Evolutionary conservation across 2,113 vertebrate genomes (phyloP), one percentile per base, ranked within the genome.

Genomic region (Zeus faber): DNA sequence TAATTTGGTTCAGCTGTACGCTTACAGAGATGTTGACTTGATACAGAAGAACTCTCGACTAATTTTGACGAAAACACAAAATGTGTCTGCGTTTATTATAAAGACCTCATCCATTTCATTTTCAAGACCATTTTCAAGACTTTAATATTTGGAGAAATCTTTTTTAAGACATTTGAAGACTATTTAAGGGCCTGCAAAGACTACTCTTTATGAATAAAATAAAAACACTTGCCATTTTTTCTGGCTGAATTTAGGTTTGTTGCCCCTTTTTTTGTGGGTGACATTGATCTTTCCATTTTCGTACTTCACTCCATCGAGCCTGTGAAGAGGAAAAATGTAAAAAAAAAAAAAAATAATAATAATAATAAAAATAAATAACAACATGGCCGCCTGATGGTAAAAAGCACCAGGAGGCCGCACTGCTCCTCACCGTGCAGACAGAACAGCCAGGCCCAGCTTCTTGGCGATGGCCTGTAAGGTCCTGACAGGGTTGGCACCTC

Each of bases 241-340:
- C 72, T 84, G 91, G 81, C 79, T 90, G 63, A 97, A 88, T 63
- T 92, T 93, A 40, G 66, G 87, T 83, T 91, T 95, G 80, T 83
- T 92, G 61, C 89, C 87, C 61, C 81, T 89, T 85, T 93, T 95
- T 82, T 90, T 95, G 56, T 88, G 81, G 44, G 88, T 55, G 58
- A 95, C 79, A 2, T 71, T 91, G 79, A 98, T 93, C 83, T 83
- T 91, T 78, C 92, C 95, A 72, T 91, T 93, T 85, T 96, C 95
- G 78, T 89, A 92, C 63, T 83, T 92, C 56, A 99, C 91, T 63
- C 91, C 94, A 64, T 97, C 95, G 82, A 99, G 85, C 67, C 97
- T 99, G 80, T 44, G 39, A n/a, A n/a, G n/a, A 14, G 33, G 33
- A 37, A n/a, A 2, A 11, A 37, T 37, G 3, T 14, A 7, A 58